Evolutionary conservation across 2,888 invertebrate species (phyloP), one percentile per base, ranked within the genome.

Genomic region (Stenoptilia bipunctidactyla): DNA sequence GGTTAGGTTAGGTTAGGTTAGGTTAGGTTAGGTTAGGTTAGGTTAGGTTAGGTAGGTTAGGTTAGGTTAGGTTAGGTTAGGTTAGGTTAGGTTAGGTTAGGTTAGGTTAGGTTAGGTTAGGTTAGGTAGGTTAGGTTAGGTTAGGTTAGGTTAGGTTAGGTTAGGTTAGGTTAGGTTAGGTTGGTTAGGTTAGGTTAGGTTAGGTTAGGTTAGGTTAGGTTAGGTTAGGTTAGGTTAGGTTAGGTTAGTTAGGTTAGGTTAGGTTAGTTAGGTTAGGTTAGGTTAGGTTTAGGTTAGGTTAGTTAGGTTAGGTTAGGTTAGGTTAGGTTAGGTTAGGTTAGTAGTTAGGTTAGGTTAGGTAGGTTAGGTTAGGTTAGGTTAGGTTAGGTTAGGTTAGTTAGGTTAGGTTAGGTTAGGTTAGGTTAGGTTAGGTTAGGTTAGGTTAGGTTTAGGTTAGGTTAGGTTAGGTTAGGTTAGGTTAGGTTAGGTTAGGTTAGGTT

Each of bases 191-290:
- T 20, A 20, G 20, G 20, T 20, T 20, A 20, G 20, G 20, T 20
- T 20, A 38, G 38, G 38, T 38, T 38, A 38, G 38, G 38, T 38
- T 38, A 38, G 38, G 38, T 38, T 38, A 38, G 38, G 44, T 44
- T 44, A 42, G 46, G 46, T 45, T 46, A 46, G 46, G 46, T 45
- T 46, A 44, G 46, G 45, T 47, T 45, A 43, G 47, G 45, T 47
- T 44, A 41, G 44, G 41, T 44, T 41, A 38, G 37, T 20, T 20
- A 20, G 20, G 20, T 20, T 20, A 20, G 20, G 20, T 20, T 20
- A 20, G 20, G 20, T 20, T 20, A 20, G 20, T 20, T 20, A 20
- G 20, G 20, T 20, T 20, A 20, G 20, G 20, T 20, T 20, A 20
- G 20, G 20, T 20, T 20, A 20, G n/a, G n/a, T n/a, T n/a, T n/a